These are phyloP conservation scores for Acleris holmiana DNA, from an alignment of 2,888 invertebrate species.

Conservation along the genomic window DNA sequence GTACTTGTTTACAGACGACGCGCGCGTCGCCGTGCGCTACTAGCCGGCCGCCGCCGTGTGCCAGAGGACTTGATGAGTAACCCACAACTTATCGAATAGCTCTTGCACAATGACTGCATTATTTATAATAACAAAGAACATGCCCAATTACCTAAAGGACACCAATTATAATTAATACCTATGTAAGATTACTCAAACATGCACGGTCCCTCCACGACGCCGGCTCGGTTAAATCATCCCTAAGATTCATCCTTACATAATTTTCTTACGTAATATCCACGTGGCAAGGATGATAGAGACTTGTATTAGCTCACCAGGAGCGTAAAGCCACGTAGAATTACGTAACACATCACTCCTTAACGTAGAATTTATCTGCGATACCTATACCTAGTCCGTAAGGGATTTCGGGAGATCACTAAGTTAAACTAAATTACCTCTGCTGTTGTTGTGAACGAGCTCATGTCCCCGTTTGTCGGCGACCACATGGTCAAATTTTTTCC, in stretches of 20 bases:
- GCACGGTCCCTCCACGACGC: slow-evolving; percentile 18
- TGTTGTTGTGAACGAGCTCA: slow-evolving; percentile 21
- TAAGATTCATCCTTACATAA: slow-evolving; percentile 62
- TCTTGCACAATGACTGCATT: too few species aligned
- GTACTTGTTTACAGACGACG: slow-evolving; percentile 34
- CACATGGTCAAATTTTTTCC: slow-evolving; percentile 26
- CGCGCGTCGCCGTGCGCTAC: slow-evolving; percentile 10
- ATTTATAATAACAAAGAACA: too few species aligned
- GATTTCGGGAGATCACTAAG: slow-evolving; percentile 23
- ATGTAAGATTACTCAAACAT: slow-evolving; percentile 2
- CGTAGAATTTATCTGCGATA: slow-evolving; percentile 31
- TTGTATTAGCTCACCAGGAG: slow-evolving; percentile 32
- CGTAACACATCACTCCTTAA: slow-evolving; percentile 37
- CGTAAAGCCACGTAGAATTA: slow-evolving; percentile 32
- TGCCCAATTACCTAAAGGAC: too few species aligned
- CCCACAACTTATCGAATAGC: too few species aligned
- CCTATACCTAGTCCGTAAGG: slow-evolving; percentile 27
- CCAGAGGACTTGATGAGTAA: too few species aligned
- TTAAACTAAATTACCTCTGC: slow-evolving; percentile 30
- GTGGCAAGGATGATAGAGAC: slow-evolving; percentile 50
- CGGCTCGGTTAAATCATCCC: slow-evolving; percentile 46
- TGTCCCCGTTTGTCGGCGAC: slow-evolving; percentile 28
- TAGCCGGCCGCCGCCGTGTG: not conserved
- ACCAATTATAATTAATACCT: not conserved
- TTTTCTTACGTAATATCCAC: slow-evolving; percentile 73